A percentile compares a stretch with the other conserved stretches of the same genome.
phyloP scores from a whole-genome alignment of 2,113 vertebrate species.

The Apeltes quadracus region DNA sequence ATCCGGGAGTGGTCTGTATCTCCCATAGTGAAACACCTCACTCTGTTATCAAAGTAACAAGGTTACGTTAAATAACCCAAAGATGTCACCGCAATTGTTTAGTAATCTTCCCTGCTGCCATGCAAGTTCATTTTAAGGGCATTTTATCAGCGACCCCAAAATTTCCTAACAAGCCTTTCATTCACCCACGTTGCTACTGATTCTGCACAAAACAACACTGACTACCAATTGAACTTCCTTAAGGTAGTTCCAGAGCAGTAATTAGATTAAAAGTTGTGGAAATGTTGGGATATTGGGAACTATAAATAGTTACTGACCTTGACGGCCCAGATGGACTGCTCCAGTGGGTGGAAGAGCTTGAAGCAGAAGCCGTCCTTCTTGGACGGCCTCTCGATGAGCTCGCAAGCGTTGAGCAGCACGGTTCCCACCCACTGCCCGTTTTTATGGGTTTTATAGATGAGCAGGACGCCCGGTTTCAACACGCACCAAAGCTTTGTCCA shows the following conservation, averaged over 20 bases:
- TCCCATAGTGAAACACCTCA: too few species aligned
- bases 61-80: too few species aligned
- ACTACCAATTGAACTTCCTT: neutral
- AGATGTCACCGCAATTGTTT: too few species aligned
- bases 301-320: conserved; percentile 85
- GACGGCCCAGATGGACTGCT: conserved; percentile 98
- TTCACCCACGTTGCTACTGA: neutral
- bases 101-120: neutral
- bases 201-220: neutral
- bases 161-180: conserved; percentile 2
- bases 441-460: conserved; percentile 97
- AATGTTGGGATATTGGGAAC: neutral
- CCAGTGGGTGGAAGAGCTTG: conserved; percentile 98
- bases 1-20: too few species aligned
- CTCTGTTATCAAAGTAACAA: too few species aligned
- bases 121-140: too few species aligned
- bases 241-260: neutral
- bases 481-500: conserved; percentile 99
- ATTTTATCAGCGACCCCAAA: neutral
- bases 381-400: conserved; percentile 97
- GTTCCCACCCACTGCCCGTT: conserved; percentile 99
- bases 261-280: neutral
- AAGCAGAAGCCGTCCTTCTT: conserved; percentile 99
- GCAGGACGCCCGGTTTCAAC: conserved; percentile 94
- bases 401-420: conserved; percentile 96